Evolutionary conservation across 2,113 vertebrate species (phyloP), one percentile per base, ranked within the genome.

Genomic region (Alces alces): DNA sequence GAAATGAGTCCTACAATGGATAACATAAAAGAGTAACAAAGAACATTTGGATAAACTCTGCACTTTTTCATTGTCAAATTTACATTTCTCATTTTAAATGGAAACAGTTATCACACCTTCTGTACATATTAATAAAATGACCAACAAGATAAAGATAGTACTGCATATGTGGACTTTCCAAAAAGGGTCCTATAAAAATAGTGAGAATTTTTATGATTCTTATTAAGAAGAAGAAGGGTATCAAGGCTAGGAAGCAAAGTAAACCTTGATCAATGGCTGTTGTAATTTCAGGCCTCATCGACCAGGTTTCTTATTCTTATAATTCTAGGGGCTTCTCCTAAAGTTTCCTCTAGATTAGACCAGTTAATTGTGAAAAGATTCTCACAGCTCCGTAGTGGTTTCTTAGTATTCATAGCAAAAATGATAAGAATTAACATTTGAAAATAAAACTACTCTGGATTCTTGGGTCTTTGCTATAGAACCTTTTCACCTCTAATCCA

Each of bases 331-430:
- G 92, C 54, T 94, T 96, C 79, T 93, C 88, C 84, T 97, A 92
- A 93, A 83, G 50, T 8, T 57, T 91, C 55, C 47, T 91, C 64
- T 58, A 90, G 83, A 97, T 89, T 96, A 97, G 93, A 28, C 43
- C 82, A 94, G 97, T 98, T 97, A 98, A 96, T 96, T 96, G 88
- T 95, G 92, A 86, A 97, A 96, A 97, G 95, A 82, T 89, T 95
- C 97, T 97, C 64, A 97, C 25, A 95, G 66, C 27, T 96, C 80
- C 54, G 92, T 86, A 86, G 86, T 87, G 80, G 45, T 90, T 96
- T 96, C 84, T 97, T 88, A 95, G 92, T 92, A 93, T 80, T 90
- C 78, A 86, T 16, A 96, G 36, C 39, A 91, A 84, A 96, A 97
- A 87, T 89, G 90, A 66, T 82, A 80, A 96, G 78, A 96, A 96